These are phyloP conservation scores for Lontra canadensis DNA, from an alignment of 2,113 vertebrate genomes.

Conservation along the genomic window DNA sequence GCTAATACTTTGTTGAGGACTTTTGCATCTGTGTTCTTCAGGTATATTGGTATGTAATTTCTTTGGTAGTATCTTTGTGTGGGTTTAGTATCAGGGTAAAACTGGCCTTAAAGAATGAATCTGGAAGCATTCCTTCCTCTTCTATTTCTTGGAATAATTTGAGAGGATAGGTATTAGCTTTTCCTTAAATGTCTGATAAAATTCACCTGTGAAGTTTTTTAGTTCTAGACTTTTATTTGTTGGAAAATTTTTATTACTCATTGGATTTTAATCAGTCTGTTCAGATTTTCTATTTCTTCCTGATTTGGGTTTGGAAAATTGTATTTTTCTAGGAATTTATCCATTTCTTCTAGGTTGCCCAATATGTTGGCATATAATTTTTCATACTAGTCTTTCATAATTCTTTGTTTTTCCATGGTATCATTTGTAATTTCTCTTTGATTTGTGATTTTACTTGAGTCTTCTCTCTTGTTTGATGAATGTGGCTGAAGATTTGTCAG, in stretches of 20 bases:
- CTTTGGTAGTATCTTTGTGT: not conserved
- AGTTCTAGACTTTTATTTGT: not conserved
- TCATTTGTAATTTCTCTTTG: not conserved
- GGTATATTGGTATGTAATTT: not conserved
- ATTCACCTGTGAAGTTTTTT: not conserved
- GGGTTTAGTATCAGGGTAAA: not conserved
- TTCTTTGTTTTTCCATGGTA: not conserved
- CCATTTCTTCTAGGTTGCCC: not conserved
- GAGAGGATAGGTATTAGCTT: not conserved
- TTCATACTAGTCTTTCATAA: not conserved
- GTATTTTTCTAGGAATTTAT: not conserved
- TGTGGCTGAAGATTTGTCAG: not conserved
- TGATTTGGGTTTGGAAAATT: not conserved
- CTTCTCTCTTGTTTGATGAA: not conserved
- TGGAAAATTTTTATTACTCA: not conserved
- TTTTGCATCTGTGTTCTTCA: not conserved
- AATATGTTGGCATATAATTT: not conserved
- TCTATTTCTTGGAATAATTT: not conserved
- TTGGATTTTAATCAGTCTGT: not conserved
- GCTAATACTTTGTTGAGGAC: not conserved
- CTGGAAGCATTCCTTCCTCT: not conserved
- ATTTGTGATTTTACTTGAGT: not conserved
- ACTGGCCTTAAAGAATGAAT: not conserved
- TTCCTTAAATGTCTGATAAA: not conserved
- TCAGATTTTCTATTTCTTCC: not conserved